Evolutionary conservation across 2,113 vertebrate species (phyloP).

Genomic region (Sminthopsis crassicaudata): DNA sequence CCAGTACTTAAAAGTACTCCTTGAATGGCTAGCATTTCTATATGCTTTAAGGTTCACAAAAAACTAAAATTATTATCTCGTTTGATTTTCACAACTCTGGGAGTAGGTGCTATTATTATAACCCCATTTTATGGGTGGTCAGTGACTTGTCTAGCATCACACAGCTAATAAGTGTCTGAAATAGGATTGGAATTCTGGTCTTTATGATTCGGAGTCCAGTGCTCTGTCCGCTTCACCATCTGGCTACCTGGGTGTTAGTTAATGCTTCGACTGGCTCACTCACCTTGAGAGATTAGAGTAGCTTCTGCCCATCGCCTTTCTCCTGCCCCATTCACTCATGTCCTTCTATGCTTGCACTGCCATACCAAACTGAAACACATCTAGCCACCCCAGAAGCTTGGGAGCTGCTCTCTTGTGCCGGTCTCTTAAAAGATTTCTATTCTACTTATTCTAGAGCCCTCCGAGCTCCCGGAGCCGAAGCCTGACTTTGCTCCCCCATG

Average conservation of each 20-base stretch:
- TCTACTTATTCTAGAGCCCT: conserved; percentile 87
- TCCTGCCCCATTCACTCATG: background rate
- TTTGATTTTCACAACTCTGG: background rate
- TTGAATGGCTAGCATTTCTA: background rate
- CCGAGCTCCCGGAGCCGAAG: conserved; percentile 91
- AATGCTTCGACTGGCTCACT: background rate
- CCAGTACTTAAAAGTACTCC: background rate
- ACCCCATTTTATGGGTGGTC: background rate
- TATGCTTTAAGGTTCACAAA: background rate
- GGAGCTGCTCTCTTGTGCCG: conserved; percentile 15
- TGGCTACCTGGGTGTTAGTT: background rate
- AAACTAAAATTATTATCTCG: background rate
- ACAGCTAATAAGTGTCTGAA: background rate
- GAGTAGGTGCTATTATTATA: background rate
- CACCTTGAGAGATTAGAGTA: background rate
- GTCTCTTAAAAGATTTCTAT: conserved; percentile 14
- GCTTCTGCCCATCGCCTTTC: no score
- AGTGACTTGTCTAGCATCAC: background rate
- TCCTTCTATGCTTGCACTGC: background rate
- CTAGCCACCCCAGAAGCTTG: background rate
- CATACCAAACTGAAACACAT: background rate
- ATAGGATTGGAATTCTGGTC: background rate
- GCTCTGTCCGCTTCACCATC: background rate
- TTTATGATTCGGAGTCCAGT: background rate
- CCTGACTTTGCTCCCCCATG: conserved; percentile 92